Percentiles rank a stretch among this genome's conserved stretches.
Evolutionary conservation across 2,113 vertebrate genomes (phyloP).

Genomic region (Microcebus griseorufus): DNA sequence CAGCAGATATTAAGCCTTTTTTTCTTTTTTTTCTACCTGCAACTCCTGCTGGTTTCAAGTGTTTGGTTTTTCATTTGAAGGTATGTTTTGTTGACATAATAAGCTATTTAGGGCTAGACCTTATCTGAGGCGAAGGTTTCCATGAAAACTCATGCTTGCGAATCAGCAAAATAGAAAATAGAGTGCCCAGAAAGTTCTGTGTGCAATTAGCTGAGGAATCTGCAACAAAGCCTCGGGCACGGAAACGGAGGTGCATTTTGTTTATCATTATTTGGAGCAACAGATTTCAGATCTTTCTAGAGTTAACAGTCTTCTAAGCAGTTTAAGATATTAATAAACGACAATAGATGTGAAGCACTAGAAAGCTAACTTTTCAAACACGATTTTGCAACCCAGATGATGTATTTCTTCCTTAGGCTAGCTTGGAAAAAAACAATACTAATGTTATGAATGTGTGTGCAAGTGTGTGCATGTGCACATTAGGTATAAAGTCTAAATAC

Average conservation of each 20-base stretch:
- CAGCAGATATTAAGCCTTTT: neutral
- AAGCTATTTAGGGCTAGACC: constrained; percentile 57
- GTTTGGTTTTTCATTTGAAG: constrained; percentile 63
- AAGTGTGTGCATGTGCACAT: neutral
- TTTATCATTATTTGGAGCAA: neutral
- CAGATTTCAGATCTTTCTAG: neutral
- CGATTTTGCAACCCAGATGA: neutral
- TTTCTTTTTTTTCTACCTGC: constrained; percentile 53
- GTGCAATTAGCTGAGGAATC: neutral
- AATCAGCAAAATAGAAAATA: constrained; percentile 51
- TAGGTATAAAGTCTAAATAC: neutral
- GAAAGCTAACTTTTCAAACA: neutral
- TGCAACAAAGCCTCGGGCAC: neutral
- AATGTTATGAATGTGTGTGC: neutral
- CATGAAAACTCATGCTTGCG: constrained; percentile 50
- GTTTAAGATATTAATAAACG: neutral
- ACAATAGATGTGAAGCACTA: neutral
- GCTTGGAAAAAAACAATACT: neutral
- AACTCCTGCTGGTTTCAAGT: constrained; percentile 58
- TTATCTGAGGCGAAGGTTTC: constrained; percentile 49
- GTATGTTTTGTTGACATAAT: constrained; percentile 62
- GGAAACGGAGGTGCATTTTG: neutral
- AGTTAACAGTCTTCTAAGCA: neutral
- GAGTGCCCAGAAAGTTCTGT: neutral
- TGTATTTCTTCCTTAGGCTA: neutral